These are phyloP conservation scores for Lasioglossum marginatum DNA, from an alignment of 2,888 invertebrate species.

Conservation along the genomic window DNA sequence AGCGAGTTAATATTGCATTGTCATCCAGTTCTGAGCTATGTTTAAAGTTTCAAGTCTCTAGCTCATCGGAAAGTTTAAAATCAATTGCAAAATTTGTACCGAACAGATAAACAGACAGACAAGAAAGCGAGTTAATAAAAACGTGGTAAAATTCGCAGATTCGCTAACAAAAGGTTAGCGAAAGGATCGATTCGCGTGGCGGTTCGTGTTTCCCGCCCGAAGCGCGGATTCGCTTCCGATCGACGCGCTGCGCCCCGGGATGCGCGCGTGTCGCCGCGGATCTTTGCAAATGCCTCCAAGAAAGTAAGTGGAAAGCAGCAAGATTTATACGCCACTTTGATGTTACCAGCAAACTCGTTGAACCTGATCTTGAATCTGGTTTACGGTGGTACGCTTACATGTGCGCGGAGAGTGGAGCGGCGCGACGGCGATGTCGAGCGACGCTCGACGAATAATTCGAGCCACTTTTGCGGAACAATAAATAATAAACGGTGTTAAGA, in stretches of 20 bases:
- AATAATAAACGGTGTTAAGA: constrained; percentile 52
- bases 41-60: too few relatives aligned
- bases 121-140: too few relatives aligned
- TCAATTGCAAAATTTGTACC: too few relatives aligned
- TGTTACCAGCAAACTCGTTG: constrained; percentile 59
- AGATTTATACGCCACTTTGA: constrained; percentile 61
- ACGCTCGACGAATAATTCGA: constrained; percentile 48
- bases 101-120: too few relatives aligned
- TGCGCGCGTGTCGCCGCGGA: constrained; percentile 41
- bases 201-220: constrained; percentile 3
- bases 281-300: constrained; percentile 56
- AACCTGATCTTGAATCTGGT: constrained; percentile 63
- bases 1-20: too few relatives aligned
- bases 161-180: too few relatives aligned
- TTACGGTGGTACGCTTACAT: constrained; percentile 51
- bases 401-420: constrained; percentile 25
- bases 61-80: too few relatives aligned
- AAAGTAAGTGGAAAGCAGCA: constrained; percentile 57
- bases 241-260: constrained; percentile 3
- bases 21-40: too few relatives aligned
- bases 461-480: constrained; percentile 51
- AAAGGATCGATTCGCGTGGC: background rate
- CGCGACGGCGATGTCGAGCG: constrained; percentile 5
- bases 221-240: constrained; percentile 50
- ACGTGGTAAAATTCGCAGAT: too few relatives aligned